These are phyloP conservation scores for Ophion obscuratus DNA, from an alignment of 2,888 invertebrate species.

Conservation along the genomic window DNA sequence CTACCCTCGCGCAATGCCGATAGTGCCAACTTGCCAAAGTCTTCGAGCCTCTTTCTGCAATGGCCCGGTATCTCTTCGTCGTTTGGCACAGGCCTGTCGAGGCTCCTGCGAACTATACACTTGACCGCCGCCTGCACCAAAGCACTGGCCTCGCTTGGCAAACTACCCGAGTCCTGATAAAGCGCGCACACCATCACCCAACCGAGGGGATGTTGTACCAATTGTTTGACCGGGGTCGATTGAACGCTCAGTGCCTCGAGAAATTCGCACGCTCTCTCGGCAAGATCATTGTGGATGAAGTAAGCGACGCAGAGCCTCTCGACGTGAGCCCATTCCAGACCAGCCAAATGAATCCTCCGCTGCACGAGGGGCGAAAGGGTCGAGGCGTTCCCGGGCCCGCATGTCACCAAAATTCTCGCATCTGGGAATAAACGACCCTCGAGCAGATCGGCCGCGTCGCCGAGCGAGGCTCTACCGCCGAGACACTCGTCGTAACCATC, in stretches of 20 bases:
- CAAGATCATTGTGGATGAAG: constrained; percentile 84
- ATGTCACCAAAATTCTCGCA: constrained; percentile 85
- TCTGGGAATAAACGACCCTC: constrained; percentile 86
- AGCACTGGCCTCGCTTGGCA: constrained; percentile 81
- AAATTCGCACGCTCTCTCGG: constrained; percentile 81
- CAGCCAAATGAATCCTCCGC: constrained; percentile 84
- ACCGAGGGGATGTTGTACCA: constrained; percentile 85
- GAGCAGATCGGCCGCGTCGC: constrained; percentile 85
- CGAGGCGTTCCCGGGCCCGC: constrained; percentile 82
- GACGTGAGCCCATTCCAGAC: constrained; percentile 85
- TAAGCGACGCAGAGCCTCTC: constrained; percentile 84
- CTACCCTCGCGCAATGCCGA: constrained; percentile 85
- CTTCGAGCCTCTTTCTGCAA: constrained; percentile 84
- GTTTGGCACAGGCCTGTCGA: constrained; percentile 77
- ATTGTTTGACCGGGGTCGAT: constrained; percentile 80
- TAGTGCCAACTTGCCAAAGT: constrained; percentile 85
- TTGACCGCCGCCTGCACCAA: constrained; percentile 84
- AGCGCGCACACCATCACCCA: constrained; percentile 85
- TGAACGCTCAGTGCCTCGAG: constrained; percentile 83
- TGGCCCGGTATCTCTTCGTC: constrained; percentile 82
- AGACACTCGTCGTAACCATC: constrained; percentile 85
- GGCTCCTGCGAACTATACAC: constrained; percentile 83
- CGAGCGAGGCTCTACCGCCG: constrained; percentile 82
- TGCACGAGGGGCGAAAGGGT: constrained; percentile 84
- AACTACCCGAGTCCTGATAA: constrained; percentile 82